Evolutionary conservation across 2,888 invertebrate species (phyloP), one percentile per base, ranked within the genome.

Genomic region (Julus scanicus): DNA sequence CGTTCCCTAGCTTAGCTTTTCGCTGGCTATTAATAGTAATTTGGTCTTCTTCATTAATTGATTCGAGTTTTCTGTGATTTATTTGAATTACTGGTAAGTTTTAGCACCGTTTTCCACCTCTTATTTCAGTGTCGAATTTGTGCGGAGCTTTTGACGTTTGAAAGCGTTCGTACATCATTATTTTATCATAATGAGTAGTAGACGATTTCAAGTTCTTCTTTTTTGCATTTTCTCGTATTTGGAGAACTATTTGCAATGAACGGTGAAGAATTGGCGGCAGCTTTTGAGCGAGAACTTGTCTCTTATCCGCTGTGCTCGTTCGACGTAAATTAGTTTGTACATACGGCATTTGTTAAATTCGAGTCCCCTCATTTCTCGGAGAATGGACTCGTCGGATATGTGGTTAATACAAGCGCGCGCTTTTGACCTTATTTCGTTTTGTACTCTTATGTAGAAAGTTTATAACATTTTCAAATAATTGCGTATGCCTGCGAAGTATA

Each of bases 391-490:
- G 63, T 20, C 63, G 20, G 2, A 63, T n/a, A 6, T 63, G 63
- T 53, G 53, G 15, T 44, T 1, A 44, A 53, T 53, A 53, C 53
- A 63, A n/a, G 63, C 63, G 63, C 63, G 63, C 63, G 63, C 63
- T 63, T 63, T 63, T 63, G 63, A 20, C 63, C 63, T 63, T n/a
- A 63, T 63, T 63, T 63, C 63, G 63, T 8, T 20, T 63, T 63
- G 63, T 20, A 63, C 20, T 20, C 63, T n/a, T 20, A n/a, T 63
- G 20, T 53, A 53, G 15, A 44, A 2, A 2, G 53, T 53, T 53
- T 53, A 53, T 53, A 13, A 53, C 17, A 15, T 53, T 53, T 53
- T 53, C 53, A 53, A 53, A 53, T 53, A 13, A 53, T 13, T 13
- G 15, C 53, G 13, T 15, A 13, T 17, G 15, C 11, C 53, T 53